Conservation (phyloP, 2,113 vertebrate species). For the Ceyx cyanopectus region DNA sequence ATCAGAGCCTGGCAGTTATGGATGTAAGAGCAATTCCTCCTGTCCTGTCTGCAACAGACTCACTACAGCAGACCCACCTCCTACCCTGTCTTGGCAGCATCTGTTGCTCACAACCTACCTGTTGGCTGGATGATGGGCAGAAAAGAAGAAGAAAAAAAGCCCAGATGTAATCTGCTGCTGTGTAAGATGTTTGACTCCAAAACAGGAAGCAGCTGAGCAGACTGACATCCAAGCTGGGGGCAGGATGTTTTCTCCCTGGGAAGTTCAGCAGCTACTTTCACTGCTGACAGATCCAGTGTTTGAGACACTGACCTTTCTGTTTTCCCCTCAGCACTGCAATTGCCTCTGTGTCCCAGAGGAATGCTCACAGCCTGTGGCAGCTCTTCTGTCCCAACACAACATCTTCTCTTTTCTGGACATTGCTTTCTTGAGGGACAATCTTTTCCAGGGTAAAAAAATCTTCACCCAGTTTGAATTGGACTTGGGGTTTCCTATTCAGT, state of each 20-base stretch:
- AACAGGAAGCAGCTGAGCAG: constrained; percentile 71
- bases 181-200: constrained; percentile 18
- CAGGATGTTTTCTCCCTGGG: constrained; percentile 65
- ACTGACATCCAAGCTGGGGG: constrained; percentile 49
- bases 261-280: constrained; percentile 56
- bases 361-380: not conserved
- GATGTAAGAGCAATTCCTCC: not conserved
- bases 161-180: not conserved
- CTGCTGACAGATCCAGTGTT: constrained; percentile 53
- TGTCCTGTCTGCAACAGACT: not conserved
- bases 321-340: not conserved
- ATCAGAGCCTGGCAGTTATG: not conserved
- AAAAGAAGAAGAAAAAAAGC: not conserved
- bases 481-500: not conserved
- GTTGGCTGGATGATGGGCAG: not conserved
- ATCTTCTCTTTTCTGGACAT: not conserved
- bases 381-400: not conserved
- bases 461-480: not conserved
- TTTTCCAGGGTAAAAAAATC: not conserved
- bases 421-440: not conserved
- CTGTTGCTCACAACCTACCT: not conserved
- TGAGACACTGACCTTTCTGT: constrained; percentile 62
- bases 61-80: not conserved
- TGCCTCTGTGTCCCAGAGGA: not conserved
- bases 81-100: not conserved